Evolutionary conservation across 2,113 vertebrate species (phyloP), one percentile per base, ranked within the genome.

Genomic region (Mirounga angustirostris): DNA sequence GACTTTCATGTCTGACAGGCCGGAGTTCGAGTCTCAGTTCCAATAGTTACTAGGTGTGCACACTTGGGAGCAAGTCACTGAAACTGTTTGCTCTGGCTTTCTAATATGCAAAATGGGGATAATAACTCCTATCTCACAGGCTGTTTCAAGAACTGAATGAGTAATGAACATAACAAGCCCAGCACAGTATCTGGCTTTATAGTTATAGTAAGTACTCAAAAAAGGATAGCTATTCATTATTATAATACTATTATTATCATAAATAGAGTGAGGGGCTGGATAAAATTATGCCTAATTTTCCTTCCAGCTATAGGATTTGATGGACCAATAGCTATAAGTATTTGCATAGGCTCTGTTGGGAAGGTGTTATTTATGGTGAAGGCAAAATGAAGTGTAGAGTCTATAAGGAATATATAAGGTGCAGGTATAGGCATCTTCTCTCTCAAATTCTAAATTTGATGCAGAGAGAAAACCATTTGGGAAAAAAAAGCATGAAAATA

Each of bases 91-190:
- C 87, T 84, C 26, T 33, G 28, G 3, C 74, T 89, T 92, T 89
- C 56, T 65, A n/a, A 43, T 67, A 65, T 63, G 43, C 26, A 89
- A 87, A 92, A 59, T 71, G 54, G 19, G 12, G 14, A 84, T 69
- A 90, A 79, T 56, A 91, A 65, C n/a, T 65, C 19, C 36, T 79
- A 30, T 63, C 74, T 88, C 33, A 22, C 21, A 80, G 30, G 7
- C 19, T 88, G 43, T 84, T 83, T 79, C 24, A 93, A 73, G 54
- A 95, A 91, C 24, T 88, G 74, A 95, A 76, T 76, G 85, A 76
- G 18, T 76, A 82, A 65, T 40, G 61, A 71, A 81, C 8, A 28
- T 46, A 88, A 61, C 33, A 50, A 76, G 52, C 43, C 52, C 58
- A 69, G 46, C 36, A 43, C 4, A 80, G 6, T 36, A 89, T 85